A percentile compares a stretch with the other conserved stretches of the same genome.
phyloP scores from a whole-genome alignment of 2,888 invertebrate genomes.

The Hyles lineata region DNA sequence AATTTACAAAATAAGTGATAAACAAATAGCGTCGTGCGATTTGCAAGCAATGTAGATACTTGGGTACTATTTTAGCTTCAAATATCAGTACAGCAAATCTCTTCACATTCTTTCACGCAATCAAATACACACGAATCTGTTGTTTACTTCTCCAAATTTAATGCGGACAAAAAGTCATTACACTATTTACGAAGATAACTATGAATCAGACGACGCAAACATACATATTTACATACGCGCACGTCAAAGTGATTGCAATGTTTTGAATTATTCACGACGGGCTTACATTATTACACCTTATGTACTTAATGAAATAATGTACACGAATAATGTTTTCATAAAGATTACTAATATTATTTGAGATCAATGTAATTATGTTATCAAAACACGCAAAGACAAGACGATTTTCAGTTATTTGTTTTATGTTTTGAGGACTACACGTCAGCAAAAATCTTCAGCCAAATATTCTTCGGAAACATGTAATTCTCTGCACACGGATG shows the following conservation, averaged over 20 bases:
- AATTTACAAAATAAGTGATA: not conserved
- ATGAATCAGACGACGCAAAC: conserved; percentile 15
- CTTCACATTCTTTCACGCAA: not conserved
- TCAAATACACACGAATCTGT: not conserved
- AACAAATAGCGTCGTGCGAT: not conserved
- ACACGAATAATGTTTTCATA: not conserved
- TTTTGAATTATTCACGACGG: conserved; percentile 6
- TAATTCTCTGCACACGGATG: not conserved
- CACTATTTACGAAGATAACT: conserved; percentile 10
- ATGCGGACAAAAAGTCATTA: not conserved
- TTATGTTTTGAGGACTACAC: not conserved
- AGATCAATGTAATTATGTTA: conserved; percentile 7
- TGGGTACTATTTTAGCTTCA: not conserved
- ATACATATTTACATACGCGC: conserved; percentile 5
- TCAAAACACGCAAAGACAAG: conserved; percentile 8
- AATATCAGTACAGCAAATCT: not conserved
- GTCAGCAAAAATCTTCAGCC: not conserved
- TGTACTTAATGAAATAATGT: conserved; percentile 11
- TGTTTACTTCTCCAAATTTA: not conserved
- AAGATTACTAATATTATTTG: not conserved
- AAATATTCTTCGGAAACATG: not conserved
- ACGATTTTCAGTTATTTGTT: not conserved
- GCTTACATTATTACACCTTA: not conserved
- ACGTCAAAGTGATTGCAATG: conserved; percentile 10
- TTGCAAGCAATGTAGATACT: not conserved